Conservation (phyloP, 1,140 invertebrate species). For the Heliconius congener region DNA sequence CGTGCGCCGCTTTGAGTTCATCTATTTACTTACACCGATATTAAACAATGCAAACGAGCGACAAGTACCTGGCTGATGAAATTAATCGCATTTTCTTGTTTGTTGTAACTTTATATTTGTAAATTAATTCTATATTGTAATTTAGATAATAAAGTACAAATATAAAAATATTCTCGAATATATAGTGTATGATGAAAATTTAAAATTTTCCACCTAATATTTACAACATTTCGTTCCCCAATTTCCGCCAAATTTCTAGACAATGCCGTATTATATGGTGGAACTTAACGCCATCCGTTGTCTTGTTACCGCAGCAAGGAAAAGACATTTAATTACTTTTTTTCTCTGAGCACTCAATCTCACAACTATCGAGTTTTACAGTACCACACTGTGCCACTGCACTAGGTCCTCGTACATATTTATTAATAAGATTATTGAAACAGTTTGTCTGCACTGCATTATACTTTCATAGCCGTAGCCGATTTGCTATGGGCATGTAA, state of each 20-base stretch:
- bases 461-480: slow-evolving; percentile 49
- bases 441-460: slow-evolving; percentile 14
- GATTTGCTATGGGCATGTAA: slow-evolving; percentile 64
- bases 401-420: background rate
- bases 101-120: background rate
- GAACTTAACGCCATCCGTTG: no score
- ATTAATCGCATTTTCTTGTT: background rate
- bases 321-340: background rate
- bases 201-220: no score
- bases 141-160: no score
- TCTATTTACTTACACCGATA: slow-evolving; percentile 56
- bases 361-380: no score
- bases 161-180: background rate
- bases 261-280: no score
- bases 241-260: no score
- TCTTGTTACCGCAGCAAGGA: no score
- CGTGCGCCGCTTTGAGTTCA: slow-evolving; percentile 51
- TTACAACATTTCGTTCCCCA: no score
- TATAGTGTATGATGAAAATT: no score
- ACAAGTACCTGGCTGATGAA: slow-evolving; percentile 29
- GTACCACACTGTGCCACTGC: no score
- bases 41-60: slow-evolving; percentile 43
- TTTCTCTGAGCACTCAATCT: background rate
- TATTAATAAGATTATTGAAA: background rate
- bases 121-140: no score